Percentiles rank a stretch among this genome's conserved stretches.
These are phyloP conservation scores for Microcebus griseorufus DNA, from an alignment of 2,113 vertebrate genomes.

Conservation along the genomic window DNA sequence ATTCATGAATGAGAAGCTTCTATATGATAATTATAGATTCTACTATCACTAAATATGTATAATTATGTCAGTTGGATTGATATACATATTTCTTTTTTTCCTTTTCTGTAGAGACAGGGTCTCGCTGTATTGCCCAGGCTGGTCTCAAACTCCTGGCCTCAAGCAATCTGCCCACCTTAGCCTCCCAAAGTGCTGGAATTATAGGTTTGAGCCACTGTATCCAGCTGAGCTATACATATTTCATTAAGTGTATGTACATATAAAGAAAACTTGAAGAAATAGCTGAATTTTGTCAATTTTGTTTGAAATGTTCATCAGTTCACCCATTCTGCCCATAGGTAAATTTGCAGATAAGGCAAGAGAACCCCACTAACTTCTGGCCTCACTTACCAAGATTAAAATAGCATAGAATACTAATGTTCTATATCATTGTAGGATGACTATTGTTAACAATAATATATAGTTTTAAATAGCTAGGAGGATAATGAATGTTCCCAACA, in stretches of 20 bases:
- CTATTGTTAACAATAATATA: too few relatives aligned
- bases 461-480: too few relatives aligned
- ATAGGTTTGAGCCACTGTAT: too few relatives aligned
- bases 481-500: too few relatives aligned
- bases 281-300: neutral
- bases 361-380: neutral
- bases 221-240: neutral
- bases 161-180: too few relatives aligned
- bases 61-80: neutral
- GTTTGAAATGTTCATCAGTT: neutral
- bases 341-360: neutral
- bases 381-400: conserved; percentile 40
- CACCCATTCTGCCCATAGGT: neutral
- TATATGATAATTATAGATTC: neutral
- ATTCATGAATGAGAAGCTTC: neutral
- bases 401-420: neutral
- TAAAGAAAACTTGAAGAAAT: neutral
- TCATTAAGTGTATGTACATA: neutral
- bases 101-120: too few relatives aligned
- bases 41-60: neutral
- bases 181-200: too few relatives aligned
- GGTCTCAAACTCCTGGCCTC: too few relatives aligned
- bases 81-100: neutral
- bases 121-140: too few relatives aligned
- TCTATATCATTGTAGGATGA: too few relatives aligned